A percentile compares a stretch with the other conserved stretches of the same genome.
These are phyloP conservation scores for Arothron firmamentum DNA, from an alignment of 2,113 vertebrate genomes.

Conservation along the genomic window DNA sequence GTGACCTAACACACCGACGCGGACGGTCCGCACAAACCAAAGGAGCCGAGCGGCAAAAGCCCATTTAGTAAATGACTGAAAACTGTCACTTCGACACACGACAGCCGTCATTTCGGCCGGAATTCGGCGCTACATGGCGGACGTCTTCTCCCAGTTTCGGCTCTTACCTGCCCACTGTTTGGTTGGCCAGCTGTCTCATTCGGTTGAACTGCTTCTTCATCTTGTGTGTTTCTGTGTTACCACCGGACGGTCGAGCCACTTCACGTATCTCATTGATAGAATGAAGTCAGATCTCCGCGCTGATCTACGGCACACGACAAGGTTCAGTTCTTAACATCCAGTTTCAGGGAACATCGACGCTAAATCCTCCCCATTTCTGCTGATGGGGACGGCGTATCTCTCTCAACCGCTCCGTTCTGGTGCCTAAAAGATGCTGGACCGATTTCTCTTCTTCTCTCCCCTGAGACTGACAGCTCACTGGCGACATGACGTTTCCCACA, in stretches of 20 bases:
- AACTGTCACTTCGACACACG: background rate
- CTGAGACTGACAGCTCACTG: slow-evolving; percentile 59
- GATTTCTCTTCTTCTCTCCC: slow-evolving; percentile 36
- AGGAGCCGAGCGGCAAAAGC: slow-evolving; percentile 39
- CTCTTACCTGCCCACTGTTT: slow-evolving; percentile 90
- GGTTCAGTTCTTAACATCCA: slow-evolving; percentile 39
- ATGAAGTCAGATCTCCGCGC: slow-evolving; percentile 51
- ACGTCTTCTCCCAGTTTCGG: background rate
- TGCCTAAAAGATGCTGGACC: slow-evolving; percentile 68
- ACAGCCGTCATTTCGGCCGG: background rate
- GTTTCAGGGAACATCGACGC: slow-evolving; percentile 20
- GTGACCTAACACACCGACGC: slow-evolving; percentile 45
- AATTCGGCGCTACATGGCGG: no score
- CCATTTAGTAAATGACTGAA: background rate
- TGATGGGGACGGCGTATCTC: slow-evolving; percentile 36
- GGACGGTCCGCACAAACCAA: no score
- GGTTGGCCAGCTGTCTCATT: slow-evolving; percentile 95
- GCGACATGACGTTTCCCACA: slow-evolving; percentile 39
- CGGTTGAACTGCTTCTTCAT: slow-evolving; percentile 98
- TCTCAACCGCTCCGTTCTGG: slow-evolving; percentile 45
- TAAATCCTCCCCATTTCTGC: slow-evolving; percentile 55
- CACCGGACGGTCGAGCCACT: slow-evolving; percentile 54
- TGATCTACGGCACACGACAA: slow-evolving; percentile 29
- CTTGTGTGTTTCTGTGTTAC: slow-evolving; percentile 71
- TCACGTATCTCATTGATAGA: slow-evolving; percentile 65